A percentile compares a stretch with the other conserved stretches of the same genome.
These are phyloP conservation scores for Ameiurus melas DNA, from an alignment of 2,113 vertebrate genomes.

Conservation along the genomic window DNA sequence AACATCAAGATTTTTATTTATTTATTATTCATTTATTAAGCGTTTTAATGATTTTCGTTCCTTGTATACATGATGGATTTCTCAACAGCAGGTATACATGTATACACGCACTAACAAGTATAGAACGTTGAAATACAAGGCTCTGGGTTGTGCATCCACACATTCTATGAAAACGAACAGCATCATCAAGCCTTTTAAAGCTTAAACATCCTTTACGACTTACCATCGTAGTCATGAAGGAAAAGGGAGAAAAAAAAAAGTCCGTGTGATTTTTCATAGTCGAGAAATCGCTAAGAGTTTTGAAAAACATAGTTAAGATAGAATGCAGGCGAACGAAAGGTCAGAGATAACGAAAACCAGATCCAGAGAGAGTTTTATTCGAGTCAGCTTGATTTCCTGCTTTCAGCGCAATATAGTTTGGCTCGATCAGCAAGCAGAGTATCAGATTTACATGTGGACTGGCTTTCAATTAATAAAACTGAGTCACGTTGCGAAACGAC, in stretches of 20 bases:
- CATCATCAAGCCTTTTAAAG: not conserved
- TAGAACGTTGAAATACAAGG: not conserved
- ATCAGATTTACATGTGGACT: constrained; percentile 20
- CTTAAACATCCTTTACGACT: not conserved
- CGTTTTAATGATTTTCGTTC: too few species aligned
- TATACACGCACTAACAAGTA: not conserved
- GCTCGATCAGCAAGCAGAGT: not conserved
- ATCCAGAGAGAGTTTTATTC: not conserved
- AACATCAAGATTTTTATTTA: not conserved
- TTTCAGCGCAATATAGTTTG: not conserved
- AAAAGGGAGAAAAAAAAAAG: not conserved
- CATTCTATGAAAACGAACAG: not conserved
- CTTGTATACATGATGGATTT: not conserved
- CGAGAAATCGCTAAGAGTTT: constrained; percentile 22
- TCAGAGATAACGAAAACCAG: constrained; percentile 25
- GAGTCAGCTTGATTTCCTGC: constrained; percentile 26
- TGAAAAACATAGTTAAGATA: constrained; percentile 19
- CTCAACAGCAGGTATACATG: not conserved
- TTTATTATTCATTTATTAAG: too few species aligned
- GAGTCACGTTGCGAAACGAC: not conserved
- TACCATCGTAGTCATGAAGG: not conserved
- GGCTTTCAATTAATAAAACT: constrained; percentile 11
- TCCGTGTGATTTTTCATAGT: not conserved
- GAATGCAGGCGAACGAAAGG: constrained; percentile 12
- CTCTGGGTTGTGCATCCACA: not conserved